Conservation (phyloP, 2,797 vertebrate genomes). For the Sparidentex hasta region DNA sequence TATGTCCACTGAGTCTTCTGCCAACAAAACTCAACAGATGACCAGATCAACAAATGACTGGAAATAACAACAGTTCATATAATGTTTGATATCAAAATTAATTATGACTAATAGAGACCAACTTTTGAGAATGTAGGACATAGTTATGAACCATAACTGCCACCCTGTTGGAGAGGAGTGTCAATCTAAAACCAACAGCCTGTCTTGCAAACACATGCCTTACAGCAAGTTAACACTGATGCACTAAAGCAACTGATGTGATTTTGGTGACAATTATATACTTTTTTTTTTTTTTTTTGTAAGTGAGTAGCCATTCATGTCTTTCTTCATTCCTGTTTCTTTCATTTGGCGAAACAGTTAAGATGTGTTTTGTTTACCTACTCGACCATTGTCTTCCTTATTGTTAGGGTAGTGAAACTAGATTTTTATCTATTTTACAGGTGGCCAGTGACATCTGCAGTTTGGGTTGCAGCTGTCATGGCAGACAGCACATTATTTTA, state of each 20-base stretch:
- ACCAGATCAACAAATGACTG: conserved; percentile 17
- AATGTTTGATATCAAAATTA: neutral
- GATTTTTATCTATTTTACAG: conserved; percentile 51
- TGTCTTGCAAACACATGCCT: neutral
- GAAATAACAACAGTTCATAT: neutral
- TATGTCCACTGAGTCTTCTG: neutral
- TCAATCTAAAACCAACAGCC: neutral
- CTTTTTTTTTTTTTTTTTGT: no score
- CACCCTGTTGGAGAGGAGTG: neutral
- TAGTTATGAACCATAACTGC: neutral
- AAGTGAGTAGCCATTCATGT: neutral
- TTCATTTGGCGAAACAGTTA: neutral
- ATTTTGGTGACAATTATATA: neutral
- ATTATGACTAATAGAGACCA: neutral
- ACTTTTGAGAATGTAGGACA: conserved; percentile 8
- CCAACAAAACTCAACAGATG: conserved; percentile 8
- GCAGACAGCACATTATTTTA: conserved; percentile 9
- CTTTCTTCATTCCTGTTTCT: neutral
- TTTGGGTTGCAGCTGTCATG: conserved; percentile 28
- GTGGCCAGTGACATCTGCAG: conserved; percentile 32
- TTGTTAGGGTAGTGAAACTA: conserved; percentile 46
- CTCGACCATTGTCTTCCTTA: neutral
- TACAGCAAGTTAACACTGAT: neutral
- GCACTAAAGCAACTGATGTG: neutral
- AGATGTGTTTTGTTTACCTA: neutral